Evolutionary conservation across 2,888 invertebrate species (phyloP).

Genomic region (Tetramorium bicarinatum): DNA sequence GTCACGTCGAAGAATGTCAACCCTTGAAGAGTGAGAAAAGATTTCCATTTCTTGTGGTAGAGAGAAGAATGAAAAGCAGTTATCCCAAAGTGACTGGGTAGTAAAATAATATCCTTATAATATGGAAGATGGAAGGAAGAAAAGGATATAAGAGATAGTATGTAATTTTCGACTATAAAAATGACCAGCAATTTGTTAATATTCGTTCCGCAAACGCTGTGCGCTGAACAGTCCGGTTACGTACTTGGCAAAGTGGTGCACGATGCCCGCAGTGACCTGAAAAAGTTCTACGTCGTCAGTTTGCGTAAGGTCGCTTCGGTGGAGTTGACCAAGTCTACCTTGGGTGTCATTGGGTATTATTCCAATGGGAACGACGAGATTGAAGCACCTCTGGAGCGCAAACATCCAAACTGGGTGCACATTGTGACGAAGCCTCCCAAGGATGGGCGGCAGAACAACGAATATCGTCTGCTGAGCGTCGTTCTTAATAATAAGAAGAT

Average conservation of each 20-base stretch:
- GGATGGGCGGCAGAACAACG: slow-evolving; percentile 59
- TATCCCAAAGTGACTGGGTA: background rate
- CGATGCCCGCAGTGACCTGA: slow-evolving; percentile 72
- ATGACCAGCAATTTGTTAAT: slow-evolving; percentile 80
- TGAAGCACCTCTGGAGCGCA: slow-evolving; percentile 67
- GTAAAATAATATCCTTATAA: background rate
- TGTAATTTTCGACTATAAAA: background rate
- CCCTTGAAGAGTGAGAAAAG: slow-evolving; percentile 83
- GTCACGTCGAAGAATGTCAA: slow-evolving; percentile 80
- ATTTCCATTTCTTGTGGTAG: background rate
- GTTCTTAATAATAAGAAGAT: slow-evolving; percentile 76
- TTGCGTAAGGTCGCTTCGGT: slow-evolving; percentile 50
- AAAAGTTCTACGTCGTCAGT: slow-evolving; percentile 81
- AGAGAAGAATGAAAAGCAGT: background rate
- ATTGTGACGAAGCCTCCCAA: slow-evolving; percentile 61
- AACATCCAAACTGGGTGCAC: slow-evolving; percentile 81
- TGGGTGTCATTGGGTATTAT: slow-evolving; percentile 80
- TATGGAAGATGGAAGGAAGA: background rate
- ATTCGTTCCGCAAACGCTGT: slow-evolving; percentile 80
- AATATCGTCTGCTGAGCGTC: slow-evolving; percentile 76
- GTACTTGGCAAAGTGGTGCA: slow-evolving; percentile 79
- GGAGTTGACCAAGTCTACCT: slow-evolving; percentile 60
- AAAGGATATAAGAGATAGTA: background rate
- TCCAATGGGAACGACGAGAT: slow-evolving; percentile 62
- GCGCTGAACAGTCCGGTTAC: slow-evolving; percentile 76